Conservation (phyloP, 2,888 invertebrate species). For the Iselma pallidipennis region DNA sequence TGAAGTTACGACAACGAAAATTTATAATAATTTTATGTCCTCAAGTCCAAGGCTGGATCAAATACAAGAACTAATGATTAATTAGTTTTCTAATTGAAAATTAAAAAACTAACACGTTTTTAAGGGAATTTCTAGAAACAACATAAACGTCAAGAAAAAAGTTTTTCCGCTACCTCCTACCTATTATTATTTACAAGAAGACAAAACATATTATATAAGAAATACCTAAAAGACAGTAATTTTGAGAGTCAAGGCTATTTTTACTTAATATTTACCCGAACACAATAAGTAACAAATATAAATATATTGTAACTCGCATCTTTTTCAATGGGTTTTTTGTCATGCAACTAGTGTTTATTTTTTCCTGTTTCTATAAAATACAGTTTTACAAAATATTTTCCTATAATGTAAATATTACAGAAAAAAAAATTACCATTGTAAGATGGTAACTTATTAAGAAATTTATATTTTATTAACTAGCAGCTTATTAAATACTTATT, state of each 20-base stretch:
- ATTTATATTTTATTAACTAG: too few relatives aligned
- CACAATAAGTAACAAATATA: neutral
- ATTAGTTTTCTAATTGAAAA: too few relatives aligned
- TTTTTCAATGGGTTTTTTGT: neutral
- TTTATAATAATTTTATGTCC: neutral
- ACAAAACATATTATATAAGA: conserved; percentile 20
- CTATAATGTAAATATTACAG: too few relatives aligned
- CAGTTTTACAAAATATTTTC: too few relatives aligned
- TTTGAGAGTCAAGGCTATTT: conserved; percentile 22
- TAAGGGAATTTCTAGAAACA: too few relatives aligned
- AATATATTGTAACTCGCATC: too few relatives aligned
- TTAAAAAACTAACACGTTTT: too few relatives aligned
- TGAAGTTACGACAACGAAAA: neutral
- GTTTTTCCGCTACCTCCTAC: neutral
- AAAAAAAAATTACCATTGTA: too few relatives aligned
- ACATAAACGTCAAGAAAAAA: neutral
- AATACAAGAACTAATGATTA: neutral
- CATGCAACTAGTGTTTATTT: neutral
- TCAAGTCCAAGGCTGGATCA: neutral
- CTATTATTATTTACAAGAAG: neutral
- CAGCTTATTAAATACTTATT: too few relatives aligned
- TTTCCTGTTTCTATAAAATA: too few relatives aligned
- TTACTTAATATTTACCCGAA: conserved; percentile 15
- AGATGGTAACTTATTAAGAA: too few relatives aligned
- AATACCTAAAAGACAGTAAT: conserved; percentile 18